Evolutionary conservation across 1,140 invertebrate species (phyloP).

Genomic region (Eurosta solidaginis): DNA sequence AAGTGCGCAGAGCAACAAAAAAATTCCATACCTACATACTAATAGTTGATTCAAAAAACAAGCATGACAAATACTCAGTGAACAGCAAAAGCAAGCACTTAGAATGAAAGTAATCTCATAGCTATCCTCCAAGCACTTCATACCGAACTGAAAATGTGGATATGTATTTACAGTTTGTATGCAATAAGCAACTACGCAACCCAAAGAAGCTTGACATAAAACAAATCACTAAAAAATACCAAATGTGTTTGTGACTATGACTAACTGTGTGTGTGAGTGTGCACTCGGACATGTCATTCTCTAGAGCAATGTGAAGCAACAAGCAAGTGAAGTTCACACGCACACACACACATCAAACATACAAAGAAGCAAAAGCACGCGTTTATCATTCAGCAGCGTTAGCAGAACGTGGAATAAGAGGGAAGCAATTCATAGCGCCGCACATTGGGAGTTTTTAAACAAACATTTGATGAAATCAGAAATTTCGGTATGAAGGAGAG

Average conservation of each 20-base stretch:
- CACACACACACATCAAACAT: neutral
- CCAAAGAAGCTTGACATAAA: neutral
- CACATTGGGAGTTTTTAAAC: no score
- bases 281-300: neutral
- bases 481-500: no score
- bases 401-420: neutral
- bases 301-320: neutral
- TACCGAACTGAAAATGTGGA: neutral
- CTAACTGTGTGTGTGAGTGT: no score
- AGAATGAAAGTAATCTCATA: neutral
- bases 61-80: neutral
- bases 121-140: no score
- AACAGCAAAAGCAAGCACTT: no score
- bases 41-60: no score
- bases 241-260: no score
- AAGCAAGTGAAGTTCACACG: neutral
- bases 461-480: no score
- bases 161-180: neutral
- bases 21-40: no score
- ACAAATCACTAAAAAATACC: constrained; percentile 8
- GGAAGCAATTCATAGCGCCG: no score
- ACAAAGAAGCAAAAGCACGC: neutral
- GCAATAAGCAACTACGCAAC: neutral
- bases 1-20: no score
- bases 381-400: neutral